Conservation (phyloP, 2,113 vertebrate genomes). For the Larimichthys crocea region DNA sequence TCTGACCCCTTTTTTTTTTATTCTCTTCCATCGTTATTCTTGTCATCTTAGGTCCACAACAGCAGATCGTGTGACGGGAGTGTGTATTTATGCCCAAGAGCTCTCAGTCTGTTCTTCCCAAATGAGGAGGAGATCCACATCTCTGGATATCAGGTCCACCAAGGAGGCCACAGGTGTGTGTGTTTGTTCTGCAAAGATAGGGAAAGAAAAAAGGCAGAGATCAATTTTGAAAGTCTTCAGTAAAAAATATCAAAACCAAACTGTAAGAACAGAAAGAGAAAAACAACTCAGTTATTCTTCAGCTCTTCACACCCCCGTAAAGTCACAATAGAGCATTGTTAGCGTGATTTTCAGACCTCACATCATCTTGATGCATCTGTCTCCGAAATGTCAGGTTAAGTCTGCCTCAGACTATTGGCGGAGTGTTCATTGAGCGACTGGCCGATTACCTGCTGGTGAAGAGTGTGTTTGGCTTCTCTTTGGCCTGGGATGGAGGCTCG, state of each 20-base stretch:
- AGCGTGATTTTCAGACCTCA: not conserved
- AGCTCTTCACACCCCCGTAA: not conserved
- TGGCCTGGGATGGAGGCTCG: conserved; percentile 97
- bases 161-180: conserved; percentile 88
- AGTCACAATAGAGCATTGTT: not conserved
- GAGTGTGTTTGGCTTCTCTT: conserved; percentile 96
- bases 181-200: conserved; percentile 3
- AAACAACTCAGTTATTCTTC: not conserved
- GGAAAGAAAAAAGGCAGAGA: not conserved
- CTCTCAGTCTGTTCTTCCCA: conserved; percentile 94
- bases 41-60: conserved; percentile 90
- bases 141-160: conserved; percentile 93
- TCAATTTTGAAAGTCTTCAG: not conserved
- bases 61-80: conserved; percentile 90
- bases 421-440: conserved; percentile 93
- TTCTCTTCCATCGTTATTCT: conserved; percentile 8
- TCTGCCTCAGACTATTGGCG: conserved; percentile 91
- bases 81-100: conserved; percentile 91
- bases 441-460: conserved; percentile 98
- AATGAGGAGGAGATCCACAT: conserved; percentile 95
- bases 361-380: conserved; percentile 9
- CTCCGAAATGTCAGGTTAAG: conserved; percentile 82
- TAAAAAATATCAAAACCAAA: not conserved
- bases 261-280: not conserved
- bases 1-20: conserved; percentile 1